Percentiles rank a stretch among this genome's conserved stretches.
These are phyloP conservation scores for Darevskia mixta DNA, from an alignment of 2,797 vertebrate genomes.

Conservation along the genomic window DNA sequence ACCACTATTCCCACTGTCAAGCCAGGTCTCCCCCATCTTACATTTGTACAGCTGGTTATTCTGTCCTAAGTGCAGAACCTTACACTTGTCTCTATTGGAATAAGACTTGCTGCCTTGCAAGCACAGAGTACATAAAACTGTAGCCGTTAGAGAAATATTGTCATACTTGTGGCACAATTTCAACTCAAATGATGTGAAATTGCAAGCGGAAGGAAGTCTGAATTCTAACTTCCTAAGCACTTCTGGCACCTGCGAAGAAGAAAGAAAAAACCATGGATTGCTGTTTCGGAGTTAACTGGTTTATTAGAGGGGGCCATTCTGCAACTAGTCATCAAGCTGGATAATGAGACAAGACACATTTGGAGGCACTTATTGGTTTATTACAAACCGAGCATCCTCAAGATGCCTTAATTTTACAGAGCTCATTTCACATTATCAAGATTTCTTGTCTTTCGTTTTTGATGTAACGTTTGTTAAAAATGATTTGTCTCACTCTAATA, in stretches of 20 bases:
- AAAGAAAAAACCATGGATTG: background rate
- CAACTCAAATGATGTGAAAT: background rate
- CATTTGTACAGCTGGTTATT: too few relatives aligned
- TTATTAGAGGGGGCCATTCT: constrained; percentile 50
- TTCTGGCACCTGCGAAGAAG: constrained; percentile 23
- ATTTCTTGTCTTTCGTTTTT: constrained; percentile 72
- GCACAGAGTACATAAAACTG: background rate
- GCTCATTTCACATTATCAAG: constrained; percentile 72
- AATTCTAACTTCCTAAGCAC: background rate
- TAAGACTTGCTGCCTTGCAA: background rate
- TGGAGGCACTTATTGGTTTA: constrained; percentile 64
- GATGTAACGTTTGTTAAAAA: constrained; percentile 73
- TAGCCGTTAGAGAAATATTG: background rate
- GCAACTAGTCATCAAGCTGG: constrained; percentile 54
- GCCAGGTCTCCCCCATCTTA: too few relatives aligned
- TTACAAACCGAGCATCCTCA: constrained; percentile 54
- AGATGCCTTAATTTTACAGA: constrained; percentile 73
- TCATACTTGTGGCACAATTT: background rate
- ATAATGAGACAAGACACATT: constrained; percentile 66
- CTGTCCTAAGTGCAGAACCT: too few relatives aligned
- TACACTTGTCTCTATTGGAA: too few relatives aligned
- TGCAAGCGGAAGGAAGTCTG: background rate
- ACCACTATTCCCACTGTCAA: too few relatives aligned
- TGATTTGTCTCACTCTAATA: constrained; percentile 72
- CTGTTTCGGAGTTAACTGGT: constrained; percentile 50